Conservation (phyloP, 2,113 vertebrate genomes). For the Carettochelys insculpta region DNA sequence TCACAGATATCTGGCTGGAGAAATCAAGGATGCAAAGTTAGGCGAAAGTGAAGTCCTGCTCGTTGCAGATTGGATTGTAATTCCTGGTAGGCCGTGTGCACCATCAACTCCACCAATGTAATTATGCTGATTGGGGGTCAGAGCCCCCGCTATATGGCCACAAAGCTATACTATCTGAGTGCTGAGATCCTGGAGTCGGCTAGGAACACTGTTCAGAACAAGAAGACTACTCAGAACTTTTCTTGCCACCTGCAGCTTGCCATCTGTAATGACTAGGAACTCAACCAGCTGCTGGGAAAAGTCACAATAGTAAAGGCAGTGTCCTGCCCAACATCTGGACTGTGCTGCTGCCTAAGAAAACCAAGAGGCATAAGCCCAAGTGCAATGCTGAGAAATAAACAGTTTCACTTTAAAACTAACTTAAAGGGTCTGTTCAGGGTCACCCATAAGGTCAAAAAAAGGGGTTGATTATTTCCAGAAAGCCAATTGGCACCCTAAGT, state of each 20-base stretch:
- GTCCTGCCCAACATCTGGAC: slow-evolving; percentile 92
- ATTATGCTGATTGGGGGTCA: slow-evolving; percentile 89
- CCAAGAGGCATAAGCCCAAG: slow-evolving; percentile 45
- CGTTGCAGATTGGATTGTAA: slow-evolving; percentile 80
- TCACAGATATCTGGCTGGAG: slow-evolving; percentile 72
- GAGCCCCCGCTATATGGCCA: slow-evolving; percentile 87
- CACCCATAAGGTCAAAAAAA: neutral
- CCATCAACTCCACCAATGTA: slow-evolving; percentile 86
- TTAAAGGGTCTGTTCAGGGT: neutral
- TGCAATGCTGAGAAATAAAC: slow-evolving; percentile 7
- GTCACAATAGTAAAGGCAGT: slow-evolving; percentile 92
- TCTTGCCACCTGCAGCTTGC: slow-evolving; percentile 91
- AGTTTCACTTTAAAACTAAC: neutral
- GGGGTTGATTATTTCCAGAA: neutral
- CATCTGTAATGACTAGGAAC: slow-evolving; percentile 90
- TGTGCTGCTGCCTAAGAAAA: slow-evolving; percentile 86
- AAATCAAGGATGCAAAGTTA: slow-evolving; percentile 78
- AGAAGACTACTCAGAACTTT: slow-evolving; percentile 92
- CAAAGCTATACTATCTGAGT: slow-evolving; percentile 89
- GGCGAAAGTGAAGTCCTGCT: slow-evolving; percentile 81
- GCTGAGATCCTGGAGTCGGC: slow-evolving; percentile 80
- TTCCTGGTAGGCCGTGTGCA: slow-evolving; percentile 89
- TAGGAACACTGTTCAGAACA: slow-evolving; percentile 84
- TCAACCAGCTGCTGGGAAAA: slow-evolving; percentile 89
- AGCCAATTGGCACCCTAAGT: neutral